Percentiles rank a stretch among this genome's conserved stretches.
Conservation (phyloP, 2,888 invertebrate genomes). For the Cheilosia impressa region DNA sequence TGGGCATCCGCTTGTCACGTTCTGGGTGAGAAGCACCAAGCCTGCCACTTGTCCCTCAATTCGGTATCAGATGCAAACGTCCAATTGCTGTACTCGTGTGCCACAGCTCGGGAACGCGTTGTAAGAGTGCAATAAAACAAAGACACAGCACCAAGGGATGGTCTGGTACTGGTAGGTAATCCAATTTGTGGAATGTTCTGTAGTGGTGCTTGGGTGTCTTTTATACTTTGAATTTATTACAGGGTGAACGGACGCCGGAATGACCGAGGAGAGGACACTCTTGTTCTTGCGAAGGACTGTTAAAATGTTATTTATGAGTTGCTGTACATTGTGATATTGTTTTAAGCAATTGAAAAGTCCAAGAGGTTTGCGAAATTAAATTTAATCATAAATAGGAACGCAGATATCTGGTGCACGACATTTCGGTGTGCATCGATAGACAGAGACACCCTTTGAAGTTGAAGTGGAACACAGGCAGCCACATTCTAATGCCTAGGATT, state of each 20-base stretch:
- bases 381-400: not conserved
- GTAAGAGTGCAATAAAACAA: not conserved
- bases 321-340: not conserved
- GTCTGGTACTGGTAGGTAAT: conserved; percentile 37
- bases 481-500: too few species aligned
- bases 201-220: conserved; percentile 41
- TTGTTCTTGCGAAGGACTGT: conserved; percentile 9
- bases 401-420: too few species aligned
- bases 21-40: conserved; percentile 16
- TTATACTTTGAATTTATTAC: conserved; percentile 27
- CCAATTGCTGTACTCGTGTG: not conserved
- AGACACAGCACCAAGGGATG: conserved; percentile 12
- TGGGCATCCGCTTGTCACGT: conserved; percentile 17
- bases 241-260: conserved; percentile 34
- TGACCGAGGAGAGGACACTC: conserved; percentile 12
- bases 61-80: conserved; percentile 12
- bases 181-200: conserved; percentile 60
- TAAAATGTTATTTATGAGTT: conserved; percentile 24
- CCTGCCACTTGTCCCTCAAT: conserved; percentile 30
- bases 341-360: conserved; percentile 14
- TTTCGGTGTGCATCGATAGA: too few species aligned
- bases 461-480: too few species aligned
- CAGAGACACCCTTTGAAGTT: too few species aligned
- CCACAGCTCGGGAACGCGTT: not conserved
- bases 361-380: not conserved